Conservation (phyloP, 92 coral and sea anemone species). For the Palythoa grandiflora region DNA sequence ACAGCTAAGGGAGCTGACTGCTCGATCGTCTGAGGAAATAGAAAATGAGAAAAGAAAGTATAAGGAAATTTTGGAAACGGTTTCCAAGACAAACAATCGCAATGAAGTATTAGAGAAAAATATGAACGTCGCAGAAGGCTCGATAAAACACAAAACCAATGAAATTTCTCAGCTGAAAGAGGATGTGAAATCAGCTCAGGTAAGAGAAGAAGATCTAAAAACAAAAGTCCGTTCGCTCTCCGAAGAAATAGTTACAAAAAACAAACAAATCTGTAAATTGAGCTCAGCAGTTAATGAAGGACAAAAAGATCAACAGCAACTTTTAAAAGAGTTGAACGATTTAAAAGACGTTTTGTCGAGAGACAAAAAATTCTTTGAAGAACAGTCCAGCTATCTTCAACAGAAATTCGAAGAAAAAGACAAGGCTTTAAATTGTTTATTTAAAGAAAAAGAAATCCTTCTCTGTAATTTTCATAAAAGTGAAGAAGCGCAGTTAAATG, state of each 20-base stretch:
- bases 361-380: slow-evolving; percentile 31
- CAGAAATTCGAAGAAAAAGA: slow-evolving; percentile 18
- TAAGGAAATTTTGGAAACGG: slow-evolving; percentile 15
- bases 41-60: slow-evolving; percentile 29
- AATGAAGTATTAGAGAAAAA: slow-evolving; percentile 16
- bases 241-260: slow-evolving; percentile 2
- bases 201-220: slow-evolving; percentile 14
- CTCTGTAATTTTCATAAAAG: slow-evolving; percentile 22
- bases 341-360: background rate
- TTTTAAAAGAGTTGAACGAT: background rate
- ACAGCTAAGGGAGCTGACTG: slow-evolving; percentile 30
- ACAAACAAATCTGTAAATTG: background rate
- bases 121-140: background rate
- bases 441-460: slow-evolving; percentile 26
- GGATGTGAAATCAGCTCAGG: background rate
- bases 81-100: slow-evolving; percentile 18
- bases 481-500: slow-evolving; percentile 17
- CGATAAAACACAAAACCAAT: background rate
- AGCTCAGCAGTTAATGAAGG: background rate
- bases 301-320: slow-evolving; percentile 8
- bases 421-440: background rate
- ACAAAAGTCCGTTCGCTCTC: background rate
- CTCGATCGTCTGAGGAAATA: slow-evolving; percentile 41
- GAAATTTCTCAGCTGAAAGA: slow-evolving; percentile 20
- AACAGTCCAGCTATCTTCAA: slow-evolving; percentile 6